These are phyloP conservation scores for Drosophila aldrichi DNA, from an alignment of 2,888 invertebrate species.

Conservation along the genomic window DNA sequence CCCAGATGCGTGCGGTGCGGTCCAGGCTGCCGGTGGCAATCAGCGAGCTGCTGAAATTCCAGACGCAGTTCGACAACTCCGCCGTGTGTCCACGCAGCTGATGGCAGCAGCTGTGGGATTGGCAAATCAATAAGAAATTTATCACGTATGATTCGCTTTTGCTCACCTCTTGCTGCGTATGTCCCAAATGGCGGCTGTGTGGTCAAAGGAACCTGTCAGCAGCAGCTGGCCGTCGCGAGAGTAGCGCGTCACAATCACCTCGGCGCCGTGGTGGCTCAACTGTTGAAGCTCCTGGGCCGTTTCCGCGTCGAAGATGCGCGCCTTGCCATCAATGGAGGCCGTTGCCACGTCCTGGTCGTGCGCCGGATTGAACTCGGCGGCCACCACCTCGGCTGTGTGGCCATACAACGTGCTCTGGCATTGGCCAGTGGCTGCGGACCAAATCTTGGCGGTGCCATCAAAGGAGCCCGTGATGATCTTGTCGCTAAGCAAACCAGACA, in stretches of 20 bases:
- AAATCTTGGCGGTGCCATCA: conserved; percentile 91
- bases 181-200: conserved; percentile 91
- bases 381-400: conserved; percentile 91
- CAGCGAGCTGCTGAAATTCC: conserved; percentile 89
- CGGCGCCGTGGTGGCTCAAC: conserved; percentile 90
- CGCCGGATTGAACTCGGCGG: conserved; percentile 88
- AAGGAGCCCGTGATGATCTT: conserved; percentile 92
- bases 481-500: conserved; percentile 85
- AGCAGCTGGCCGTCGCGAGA: conserved; percentile 89
- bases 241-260: conserved; percentile 91
- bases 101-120: conserved; percentile 86
- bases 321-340: conserved; percentile 91
- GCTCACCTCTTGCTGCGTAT: conserved; percentile 87
- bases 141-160: too few relatives aligned
- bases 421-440: conserved; percentile 89
- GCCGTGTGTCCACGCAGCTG: conserved; percentile 88
- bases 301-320: conserved; percentile 89
- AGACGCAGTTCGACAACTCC: conserved; percentile 89
- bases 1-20: conserved; percentile 90
- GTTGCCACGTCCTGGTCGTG: conserved; percentile 88
- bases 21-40: conserved; percentile 91
- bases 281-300: conserved; percentile 89
- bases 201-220: conserved; percentile 93
- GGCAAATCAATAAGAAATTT: not conserved
- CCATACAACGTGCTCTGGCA: conserved; percentile 90